Percentiles rank a stretch among this genome's conserved stretches.
These are phyloP conservation scores for Conger conger DNA, from an alignment of 2,113 vertebrate species.

Conservation along the genomic window DNA sequence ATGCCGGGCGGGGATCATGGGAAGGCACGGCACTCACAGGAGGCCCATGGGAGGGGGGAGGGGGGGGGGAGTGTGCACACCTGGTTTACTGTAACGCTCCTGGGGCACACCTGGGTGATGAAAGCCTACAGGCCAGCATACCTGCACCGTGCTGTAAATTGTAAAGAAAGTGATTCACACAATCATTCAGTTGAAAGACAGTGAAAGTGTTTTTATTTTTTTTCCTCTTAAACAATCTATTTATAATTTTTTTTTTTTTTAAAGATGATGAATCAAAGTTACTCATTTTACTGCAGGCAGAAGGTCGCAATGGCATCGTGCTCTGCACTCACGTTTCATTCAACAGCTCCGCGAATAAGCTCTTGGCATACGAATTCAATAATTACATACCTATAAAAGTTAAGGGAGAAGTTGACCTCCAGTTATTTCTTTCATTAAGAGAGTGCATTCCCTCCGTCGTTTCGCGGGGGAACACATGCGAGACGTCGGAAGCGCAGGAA, in stretches of 20 bases:
- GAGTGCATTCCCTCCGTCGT: background rate
- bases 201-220: background rate
- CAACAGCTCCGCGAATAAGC: background rate
- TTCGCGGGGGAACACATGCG: background rate
- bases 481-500: background rate
- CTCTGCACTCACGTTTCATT: background rate
- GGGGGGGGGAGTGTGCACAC: background rate
- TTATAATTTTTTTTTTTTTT: background rate
- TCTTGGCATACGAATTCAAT: too few relatives aligned
- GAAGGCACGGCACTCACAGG: background rate
- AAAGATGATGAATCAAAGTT: background rate
- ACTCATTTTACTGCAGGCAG: background rate
- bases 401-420: background rate
- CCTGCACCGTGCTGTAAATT: background rate
- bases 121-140: background rate
- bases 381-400: background rate
- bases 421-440: background rate
- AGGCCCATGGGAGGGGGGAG: background rate
- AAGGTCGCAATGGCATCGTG: background rate
- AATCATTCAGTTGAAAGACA: conserved; percentile 5
- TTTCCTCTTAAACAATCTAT: background rate
- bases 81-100: background rate
- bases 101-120: background rate
- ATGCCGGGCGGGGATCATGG: background rate
- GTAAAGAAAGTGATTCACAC: conserved; percentile 1